Evolutionary conservation across 2,113 vertebrate genomes (phyloP), one percentile per base, ranked within the genome.

Genomic region (Xenopus laevis): DNA sequence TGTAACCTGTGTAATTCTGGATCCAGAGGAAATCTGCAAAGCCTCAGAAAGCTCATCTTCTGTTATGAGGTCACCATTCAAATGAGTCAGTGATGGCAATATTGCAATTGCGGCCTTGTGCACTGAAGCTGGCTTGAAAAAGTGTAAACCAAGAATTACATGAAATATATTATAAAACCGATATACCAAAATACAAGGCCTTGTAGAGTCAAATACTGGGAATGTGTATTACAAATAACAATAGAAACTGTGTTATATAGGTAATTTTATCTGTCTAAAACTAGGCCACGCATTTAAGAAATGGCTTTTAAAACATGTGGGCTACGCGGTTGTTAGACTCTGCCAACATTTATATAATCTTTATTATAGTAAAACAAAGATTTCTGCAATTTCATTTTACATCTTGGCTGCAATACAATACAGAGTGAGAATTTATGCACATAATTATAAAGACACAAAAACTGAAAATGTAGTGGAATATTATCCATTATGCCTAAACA

Each of bases 1-100:
- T 79, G 12, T 62, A 78, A 94, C 93, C 91, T 93, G 81, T 16
- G 81, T 91, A 52, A 93, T 91, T 82, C 80, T 91, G 78, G 84
- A 88, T 69, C 80, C 79, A 44, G 84, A 45, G 80, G 81, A 83
- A 64, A 84, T 82, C 50, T 86, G 83, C 74, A 83, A 58, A 58
- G 88, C 85, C 46, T 82, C 80, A 21, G 74, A 58, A 20, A 79
- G 79, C 81, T 94, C 92, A 65, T 93, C 86, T 68, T 92, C 85
- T 52, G 87, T 84, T 76, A 95, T 83, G 46, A 86, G 40, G n/a
- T 77, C 45, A 52, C 82, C 79, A 10, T 94, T 83, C 68, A 93
- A 83, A 62, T 91, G 86, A 50, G 84, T 91, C 74, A 94, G 90
- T 13, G 86, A 84, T 57, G 84, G 91, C 68, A 95, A 83, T 47